phyloP scores from a whole-genome alignment of 2,113 vertebrate species.

The Neolamprologus ventralis region DNA sequence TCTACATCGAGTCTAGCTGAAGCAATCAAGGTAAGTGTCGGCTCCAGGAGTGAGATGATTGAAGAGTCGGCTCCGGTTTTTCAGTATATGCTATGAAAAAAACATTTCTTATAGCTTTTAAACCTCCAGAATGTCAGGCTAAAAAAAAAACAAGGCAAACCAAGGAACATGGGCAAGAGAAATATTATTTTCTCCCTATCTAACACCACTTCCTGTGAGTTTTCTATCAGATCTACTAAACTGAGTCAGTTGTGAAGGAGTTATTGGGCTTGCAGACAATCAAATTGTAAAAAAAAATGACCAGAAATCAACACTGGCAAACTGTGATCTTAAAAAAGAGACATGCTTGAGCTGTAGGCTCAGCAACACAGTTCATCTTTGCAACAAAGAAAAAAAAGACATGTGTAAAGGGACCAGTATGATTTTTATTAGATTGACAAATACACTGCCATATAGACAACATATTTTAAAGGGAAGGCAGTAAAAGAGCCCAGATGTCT shows the following conservation, averaged over 20 bases:
- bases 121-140: background rate
- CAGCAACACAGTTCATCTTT: background rate
- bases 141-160: background rate
- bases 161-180: background rate
- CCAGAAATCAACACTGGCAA: background rate
- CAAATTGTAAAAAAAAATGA: background rate
- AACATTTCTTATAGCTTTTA: background rate
- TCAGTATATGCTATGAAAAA: background rate
- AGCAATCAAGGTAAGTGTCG: background rate
- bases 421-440: background rate
- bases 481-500: background rate
- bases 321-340: background rate
- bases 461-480: background rate
- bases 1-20: background rate
- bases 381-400: background rate
- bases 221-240: background rate
- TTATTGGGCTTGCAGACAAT: background rate
- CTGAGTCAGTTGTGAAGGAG: background rate
- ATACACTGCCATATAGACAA: background rate
- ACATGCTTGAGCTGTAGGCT: background rate
- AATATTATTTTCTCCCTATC: background rate
- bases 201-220: slow-evolving; percentile 1
- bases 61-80: background rate
- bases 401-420: background rate
- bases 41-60: background rate